Evolutionary conservation across 2,113 vertebrate species (phyloP), one percentile per base, ranked within the genome.

Genomic region (Esox niger): DNA sequence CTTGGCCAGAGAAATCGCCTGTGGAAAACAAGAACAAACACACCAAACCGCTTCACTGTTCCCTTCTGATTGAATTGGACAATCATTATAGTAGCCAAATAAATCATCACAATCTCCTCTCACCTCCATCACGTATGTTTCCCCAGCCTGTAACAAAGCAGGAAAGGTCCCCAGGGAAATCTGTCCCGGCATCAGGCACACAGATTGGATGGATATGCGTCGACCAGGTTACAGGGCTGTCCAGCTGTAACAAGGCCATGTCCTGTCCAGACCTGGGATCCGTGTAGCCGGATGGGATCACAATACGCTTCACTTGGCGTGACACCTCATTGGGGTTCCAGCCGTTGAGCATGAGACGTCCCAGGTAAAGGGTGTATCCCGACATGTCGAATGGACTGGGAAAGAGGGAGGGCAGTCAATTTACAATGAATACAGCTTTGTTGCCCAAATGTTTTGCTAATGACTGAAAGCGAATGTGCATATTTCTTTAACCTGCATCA

Each of bases 131-230:
- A 7, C 82, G 65, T 63, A 83, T 81, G 74, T 91, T 2, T 1
- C 92, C 91, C 92, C 92, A 93, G 59, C 92, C 92, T 1, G 90
- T 92, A 71, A 92, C 89, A n/a, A 64, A 75, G 74, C 92, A 93
- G 21, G 0, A 0, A 80, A 86, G 82, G 62, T 68, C 89, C 26
- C 26, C 54, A 4, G 82, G 74, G 69, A 93, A 91, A 43, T 81
- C n/a, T 2, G 67, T 70, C 38, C 62, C 67, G 2, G 80, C 62
- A 15, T 60, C 4, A 0, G 92, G 90, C 46, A 93, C 54, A 60
- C 91, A 93, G 33, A 93, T 15, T 0, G 92, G 90, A 20, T 49
- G 74, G 72, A 89, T 13, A 13, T 68, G 46, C 61, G 88, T 77
- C 0, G 86, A 76, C 88, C 86, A 93, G 27, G 4, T 47, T 6